Evolutionary conservation across 2,797 vertebrate genomes (phyloP), one percentile per base, ranked within the genome.

Genomic region (Gambusia yucatana): DNA sequence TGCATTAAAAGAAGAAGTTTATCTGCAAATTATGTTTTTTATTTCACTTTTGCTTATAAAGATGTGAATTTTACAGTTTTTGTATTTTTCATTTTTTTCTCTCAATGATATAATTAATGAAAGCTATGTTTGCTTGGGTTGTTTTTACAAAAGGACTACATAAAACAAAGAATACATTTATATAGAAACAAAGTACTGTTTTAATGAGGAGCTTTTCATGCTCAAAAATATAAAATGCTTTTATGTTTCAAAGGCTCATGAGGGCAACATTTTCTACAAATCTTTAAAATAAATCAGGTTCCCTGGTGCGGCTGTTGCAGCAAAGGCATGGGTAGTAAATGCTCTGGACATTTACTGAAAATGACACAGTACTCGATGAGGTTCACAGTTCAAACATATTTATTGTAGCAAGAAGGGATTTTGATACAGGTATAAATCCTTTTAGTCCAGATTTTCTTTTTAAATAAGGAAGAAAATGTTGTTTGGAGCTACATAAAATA

Each of bases 301-400:
- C 22, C 39, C 39, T 69, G 65, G 22, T 69, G 22, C 1, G 39
- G 65, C 82, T 80, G 72, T 81, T 82, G 82, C 44, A 65, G 55
- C 67, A 80, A 59, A 84, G 77, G 59, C 72, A 80, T 77, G 28
- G 52, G 77, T 67, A 82, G 93, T 69, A 69, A 69, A 39, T 65
- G 17, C 33, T 39, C 61, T 39, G 61, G 17, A 39, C 3, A 22
- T 39, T 89, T 85, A 93, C 88, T 88, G 82, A 86, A 90, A 89
- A 89, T 86, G 87, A 89, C 85, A 91, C 77, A 69, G 73, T 76
- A 78, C 80, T 90, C 92, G 80, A 86, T 87, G 84, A 90, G 87
- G 72, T 71, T 76, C 69, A 82, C 82, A 90, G 92, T 89, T 82
- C 78, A 73, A 57, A 73, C 43, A 77, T 84, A 25, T n/a, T 43